These are phyloP conservation scores for Morpho deidamia DNA, from an alignment of 2,888 invertebrate genomes.

Conservation along the genomic window DNA sequence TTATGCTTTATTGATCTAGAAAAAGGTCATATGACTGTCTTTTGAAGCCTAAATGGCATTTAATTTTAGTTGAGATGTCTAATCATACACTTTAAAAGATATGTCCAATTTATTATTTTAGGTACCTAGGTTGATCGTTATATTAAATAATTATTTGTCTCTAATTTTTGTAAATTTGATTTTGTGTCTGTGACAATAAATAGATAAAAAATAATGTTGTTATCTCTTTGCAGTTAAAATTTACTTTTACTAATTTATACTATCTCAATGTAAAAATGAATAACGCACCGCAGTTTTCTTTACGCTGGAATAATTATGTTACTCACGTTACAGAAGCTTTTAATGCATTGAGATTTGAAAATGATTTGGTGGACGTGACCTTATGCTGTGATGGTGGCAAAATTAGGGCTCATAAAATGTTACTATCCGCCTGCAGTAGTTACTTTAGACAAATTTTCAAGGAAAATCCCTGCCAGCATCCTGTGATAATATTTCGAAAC, in stretches of 20 bases:
- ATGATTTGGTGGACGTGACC: constrained; percentile 90
- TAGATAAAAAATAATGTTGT: neutral
- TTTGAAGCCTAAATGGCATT: too few relatives aligned
- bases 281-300: constrained; percentile 88
- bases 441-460: constrained; percentile 86
- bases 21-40: too few relatives aligned
- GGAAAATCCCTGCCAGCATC: constrained; percentile 89
- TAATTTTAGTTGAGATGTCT: too few relatives aligned
- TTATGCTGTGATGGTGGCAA: constrained; percentile 90
- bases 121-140: too few relatives aligned
- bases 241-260: neutral
- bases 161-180: neutral
- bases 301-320: constrained; percentile 93
- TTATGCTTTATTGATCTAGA: too few relatives aligned
- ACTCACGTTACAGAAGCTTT: constrained; percentile 89
- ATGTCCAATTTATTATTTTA: too few relatives aligned
- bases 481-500: constrained; percentile 88
- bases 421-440: constrained; percentile 89
- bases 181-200: neutral
- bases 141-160: too few relatives aligned
- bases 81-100: too few relatives aligned
- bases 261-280: constrained; percentile 49
- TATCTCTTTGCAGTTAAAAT: neutral
- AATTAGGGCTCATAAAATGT: constrained; percentile 90
- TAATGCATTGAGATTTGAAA: constrained; percentile 82